phyloP scores from a whole-genome alignment of 1,140 invertebrate species.

The Sinella curviseta region DNA sequence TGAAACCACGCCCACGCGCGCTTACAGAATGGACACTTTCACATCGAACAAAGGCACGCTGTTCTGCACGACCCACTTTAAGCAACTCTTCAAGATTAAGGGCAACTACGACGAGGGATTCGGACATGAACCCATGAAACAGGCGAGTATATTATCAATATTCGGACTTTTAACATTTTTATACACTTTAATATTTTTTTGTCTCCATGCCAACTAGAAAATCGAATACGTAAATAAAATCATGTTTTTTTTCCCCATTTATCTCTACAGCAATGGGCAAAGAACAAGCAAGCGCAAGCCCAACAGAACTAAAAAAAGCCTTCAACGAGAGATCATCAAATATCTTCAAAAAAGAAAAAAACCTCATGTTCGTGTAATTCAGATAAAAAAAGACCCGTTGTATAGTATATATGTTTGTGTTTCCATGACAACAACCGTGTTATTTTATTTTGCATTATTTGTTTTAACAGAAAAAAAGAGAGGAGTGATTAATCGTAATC shows the following conservation, averaged over 20 bases:
- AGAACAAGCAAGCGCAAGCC: neutral
- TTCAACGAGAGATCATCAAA: too few species aligned
- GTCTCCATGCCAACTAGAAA: neutral
- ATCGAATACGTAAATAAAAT: neutral
- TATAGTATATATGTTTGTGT: neutral
- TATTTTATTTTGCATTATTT: conserved; percentile 12
- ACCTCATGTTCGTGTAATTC: too few species aligned
- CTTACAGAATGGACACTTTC: conserved; percentile 72
- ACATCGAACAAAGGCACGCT: conserved; percentile 72
- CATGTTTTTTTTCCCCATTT: neutral
- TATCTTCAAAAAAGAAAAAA: neutral
- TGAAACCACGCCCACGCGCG: conserved; percentile 45
- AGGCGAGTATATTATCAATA: too few species aligned
- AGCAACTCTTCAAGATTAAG: conserved; percentile 78
- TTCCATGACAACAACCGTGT: neutral
- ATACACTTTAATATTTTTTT: neutral
- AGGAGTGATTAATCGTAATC: neutral
- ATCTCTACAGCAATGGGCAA: neutral
- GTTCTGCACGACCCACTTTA: conserved; percentile 78
- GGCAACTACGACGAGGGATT: conserved; percentile 84
- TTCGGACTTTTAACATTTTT: neutral
- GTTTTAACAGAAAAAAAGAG: neutral
- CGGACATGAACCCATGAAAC: conserved; percentile 38
- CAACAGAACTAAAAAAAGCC: neutral
- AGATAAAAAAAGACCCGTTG: neutral